Base-by-base conservation (phyloP, 2,888 invertebrate genomes). In the Pyrgus malvae region DNA sequence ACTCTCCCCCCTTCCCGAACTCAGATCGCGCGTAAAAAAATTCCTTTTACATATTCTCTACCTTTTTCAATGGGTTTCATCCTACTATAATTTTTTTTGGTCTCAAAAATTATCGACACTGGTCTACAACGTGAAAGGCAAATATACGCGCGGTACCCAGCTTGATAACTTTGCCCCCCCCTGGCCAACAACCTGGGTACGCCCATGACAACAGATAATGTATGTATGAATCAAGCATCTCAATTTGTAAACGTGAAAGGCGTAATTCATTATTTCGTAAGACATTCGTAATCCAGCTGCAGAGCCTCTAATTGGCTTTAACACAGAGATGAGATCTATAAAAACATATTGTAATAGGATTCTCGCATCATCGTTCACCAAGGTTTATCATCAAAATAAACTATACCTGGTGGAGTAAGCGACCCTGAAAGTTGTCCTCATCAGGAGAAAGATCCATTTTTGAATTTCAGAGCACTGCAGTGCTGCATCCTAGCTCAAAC, bases 391-490 rank as follows among this genome's bases (percentile, higher is more conserved):
- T 2, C 3, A 14, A 41, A 3, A 40, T 49, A 9, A 9, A 3
- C 6, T 53, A 49, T 78, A 93, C 94, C 91, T 95, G 95, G 67
- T 96, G 96, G 54, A 96, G 80, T 44, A 96, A 83, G 46, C 95
- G 92, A 3, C 95, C 96, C 59, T 94, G 94, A 75, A 95, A 95
- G 76, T 95, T 92, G 70, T 95, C 95, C 67, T 95, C 95, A 68
- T 95, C 94, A n/a, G 94, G 94, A n/a, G 94, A 94, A 54, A 94
- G 91, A 80, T 94, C 94, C 88, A 94, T 91, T 73, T 59, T 61
- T 55, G 55, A 69, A 70, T 69, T 67, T 70, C 58, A 62, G 61
- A 61, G 65, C 60, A 66, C 74, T 72, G 72, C 68, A 66, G 42
- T 27, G 7, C 44, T 37, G 51, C 51, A 51, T 51, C 35, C 42